A percentile compares a stretch with the other conserved stretches of the same genome.
phyloP scores from a whole-genome alignment of 2,888 invertebrate species.

The Ligdia adustata region DNA sequence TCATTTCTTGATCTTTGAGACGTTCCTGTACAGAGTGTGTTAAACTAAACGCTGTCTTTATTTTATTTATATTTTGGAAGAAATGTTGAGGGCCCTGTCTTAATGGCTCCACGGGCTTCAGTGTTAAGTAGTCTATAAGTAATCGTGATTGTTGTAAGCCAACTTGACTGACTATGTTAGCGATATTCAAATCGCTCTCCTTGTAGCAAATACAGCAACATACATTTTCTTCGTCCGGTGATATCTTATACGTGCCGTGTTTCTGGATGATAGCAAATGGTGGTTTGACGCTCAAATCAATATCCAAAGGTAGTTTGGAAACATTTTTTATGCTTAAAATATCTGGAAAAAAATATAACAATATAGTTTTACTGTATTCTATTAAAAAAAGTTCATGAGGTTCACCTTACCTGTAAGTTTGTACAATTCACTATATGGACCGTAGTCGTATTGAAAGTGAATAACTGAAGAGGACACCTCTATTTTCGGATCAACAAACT shows the following conservation, averaged over 20 bases:
- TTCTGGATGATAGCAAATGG: slow-evolving; percentile 79
- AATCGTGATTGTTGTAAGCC: slow-evolving; percentile 53
- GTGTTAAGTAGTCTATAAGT: slow-evolving; percentile 68
- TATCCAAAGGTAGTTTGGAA: slow-evolving; percentile 75
- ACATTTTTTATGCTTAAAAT: slow-evolving; percentile 81
- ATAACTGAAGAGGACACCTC: slow-evolving; percentile 74
- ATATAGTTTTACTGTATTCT: no score
- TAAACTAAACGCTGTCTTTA: slow-evolving; percentile 71
- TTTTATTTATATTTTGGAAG: slow-evolving; percentile 73
- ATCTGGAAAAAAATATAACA: slow-evolving; percentile 61
- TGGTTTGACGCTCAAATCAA: slow-evolving; percentile 70
- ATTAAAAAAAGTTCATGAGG: no score
- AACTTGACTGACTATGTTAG: slow-evolving; percentile 52
- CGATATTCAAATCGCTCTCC: slow-evolving; percentile 61
- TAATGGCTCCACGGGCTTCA: slow-evolving; percentile 61
- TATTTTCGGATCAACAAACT: slow-evolving; percentile 84
- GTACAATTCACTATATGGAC: slow-evolving; percentile 69
- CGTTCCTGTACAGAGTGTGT: slow-evolving; percentile 65
- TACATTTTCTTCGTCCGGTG: slow-evolving; percentile 55
- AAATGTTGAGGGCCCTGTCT: slow-evolving; percentile 63
- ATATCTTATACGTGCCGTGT: slow-evolving; percentile 63
- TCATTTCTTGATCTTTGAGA: slow-evolving; percentile 70
- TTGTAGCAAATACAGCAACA: slow-evolving; percentile 71
- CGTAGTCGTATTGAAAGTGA: slow-evolving; percentile 77
- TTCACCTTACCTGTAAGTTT: slow-evolving; percentile 70